Evolutionary conservation across 2,797 vertebrate species (phyloP), one percentile per base, ranked within the genome.

Genomic region (Pangasius mekongensis): DNA sequence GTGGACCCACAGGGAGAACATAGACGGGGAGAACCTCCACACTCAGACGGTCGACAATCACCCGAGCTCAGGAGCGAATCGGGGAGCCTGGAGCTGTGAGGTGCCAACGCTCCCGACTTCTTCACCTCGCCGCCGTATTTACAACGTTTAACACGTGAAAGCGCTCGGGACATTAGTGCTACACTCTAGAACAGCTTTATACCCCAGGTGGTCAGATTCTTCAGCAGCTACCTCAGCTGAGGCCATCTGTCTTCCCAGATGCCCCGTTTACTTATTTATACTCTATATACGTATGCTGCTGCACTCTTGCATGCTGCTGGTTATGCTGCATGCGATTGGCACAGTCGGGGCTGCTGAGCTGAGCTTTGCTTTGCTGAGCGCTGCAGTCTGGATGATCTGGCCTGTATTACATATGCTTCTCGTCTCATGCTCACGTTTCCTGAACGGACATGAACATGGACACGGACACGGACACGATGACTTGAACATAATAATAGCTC

Each of bases 221-320:
- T 83, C 39, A 84, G 14, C 64, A 84, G 27, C 60, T 49, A 66
- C 16, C 82, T 49, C 82, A 52, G 11, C 49, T 56, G 56, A 56
- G 22, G 10, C 66, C 83, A 84, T 84, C 83, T 84, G 83, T 71
- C 49, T 84, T 71, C 49, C 83, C 66, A 84, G 66, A 71, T 71
- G 64, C 66, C 64, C 7, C 0, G 9, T 66, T 83, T 66, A 22
- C 47, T 84, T 84, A 54, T 54, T 69, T 84, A 11, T 54, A 30
- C 64, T 20, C 27, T 5, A 11, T 27, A 49, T 83, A 43, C 0
- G 43, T 43, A 18, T 22, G 22, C 30, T 27, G 24, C 36, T 47
- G 10, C 36, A n/a, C 33, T n/a, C 81, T 47, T 39, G 39, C 54
- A 60, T 39, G 54, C 30, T 60, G 78, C 14, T 62, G 80, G 36